A percentile compares a stretch with the other conserved stretches of the same genome.
Conservation (phyloP, 1,140 invertebrate genomes). For the Drosophila paulistorum region DNA sequence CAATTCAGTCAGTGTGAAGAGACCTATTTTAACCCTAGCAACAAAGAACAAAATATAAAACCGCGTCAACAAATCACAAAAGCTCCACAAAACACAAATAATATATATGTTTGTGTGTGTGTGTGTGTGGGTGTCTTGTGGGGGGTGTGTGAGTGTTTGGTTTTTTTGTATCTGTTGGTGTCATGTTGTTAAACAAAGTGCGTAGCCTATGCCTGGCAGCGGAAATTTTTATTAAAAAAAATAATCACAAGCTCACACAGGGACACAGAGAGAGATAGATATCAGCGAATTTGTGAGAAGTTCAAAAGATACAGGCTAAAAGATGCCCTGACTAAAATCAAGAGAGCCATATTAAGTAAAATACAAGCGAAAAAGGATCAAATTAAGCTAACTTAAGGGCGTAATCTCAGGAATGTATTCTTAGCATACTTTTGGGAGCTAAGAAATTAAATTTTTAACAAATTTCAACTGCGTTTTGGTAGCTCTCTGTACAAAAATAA, state of each 20-base stretch:
- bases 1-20: slow-evolving; percentile 39
- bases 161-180: slow-evolving; percentile 38
- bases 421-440: neutral
- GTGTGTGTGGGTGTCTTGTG: slow-evolving; percentile 16
- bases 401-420: neutral
- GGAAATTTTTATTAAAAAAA: slow-evolving; percentile 76
- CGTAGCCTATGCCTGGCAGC: slow-evolving; percentile 73
- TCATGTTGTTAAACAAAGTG: slow-evolving; percentile 77
- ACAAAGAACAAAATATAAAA: slow-evolving; percentile 44
- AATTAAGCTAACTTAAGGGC: neutral
- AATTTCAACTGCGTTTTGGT: too few relatives aligned
- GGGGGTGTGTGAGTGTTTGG: slow-evolving; percentile 21
- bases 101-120: slow-evolving; percentile 25
- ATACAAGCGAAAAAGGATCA: neutral
- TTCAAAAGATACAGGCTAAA: neutral
- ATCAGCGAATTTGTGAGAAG: slow-evolving; percentile 33
- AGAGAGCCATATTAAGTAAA: neutral
- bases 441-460: neutral
- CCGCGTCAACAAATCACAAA: slow-evolving; percentile 71
- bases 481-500: too few relatives aligned
- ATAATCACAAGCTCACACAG: slow-evolving; percentile 68
- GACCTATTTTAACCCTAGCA: slow-evolving; percentile 77
- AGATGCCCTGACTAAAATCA: slow-evolving; percentile 20
- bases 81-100: slow-evolving; percentile 63
- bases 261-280: slow-evolving; percentile 23